Evolutionary conservation across 2,888 invertebrate genomes (phyloP), one percentile per base, ranked within the genome.

Genomic region (Leptopilina syphax): DNA sequence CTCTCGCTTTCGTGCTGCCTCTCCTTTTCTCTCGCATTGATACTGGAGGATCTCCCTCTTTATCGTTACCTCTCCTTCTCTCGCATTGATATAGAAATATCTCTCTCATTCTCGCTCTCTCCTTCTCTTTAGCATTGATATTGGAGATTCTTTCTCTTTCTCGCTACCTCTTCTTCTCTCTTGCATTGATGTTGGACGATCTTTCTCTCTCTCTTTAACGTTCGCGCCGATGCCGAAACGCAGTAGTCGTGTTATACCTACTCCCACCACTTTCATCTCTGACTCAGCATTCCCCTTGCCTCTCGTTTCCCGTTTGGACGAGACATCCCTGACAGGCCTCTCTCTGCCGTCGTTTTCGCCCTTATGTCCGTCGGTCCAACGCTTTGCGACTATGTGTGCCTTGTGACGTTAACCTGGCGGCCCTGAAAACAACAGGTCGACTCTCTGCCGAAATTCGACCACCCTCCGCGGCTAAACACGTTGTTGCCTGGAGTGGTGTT

Each of bases 321-420:
- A 86, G 73, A 82, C 86, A 83, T 80, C 79, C 73, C 66, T 77
- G 8, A 47, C 57, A 44, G 24, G 78, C 76, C 67, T 34, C 34
- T 34, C 34, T 34, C 34, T 18, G 60, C 18, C 60, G 18, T 88
- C 86, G 87, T 87, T 89, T 88, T 50, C 50, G 88, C 89, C 87
- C 85, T 83, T 86, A 82, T 86, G 85, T 87, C 85, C 84, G 82
- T 84, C 89, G 89, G 89, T 89, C 89, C 89, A 87, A 84, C 88
- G 86, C 87, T 88, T 82, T 87, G 86, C 86, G 88, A 86, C 84
- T 84, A 86, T 88, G 77, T 68, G 84, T 84, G 87, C 86, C 85
- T 86, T 89, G 89, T 89, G 90, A 91, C 90, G 91, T 91, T 91
- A 90, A 91, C 91, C 91, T 88, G 91, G 88, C 91, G 91, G 91